These are phyloP conservation scores for Oryzias melastigma DNA, from an alignment of 2,113 vertebrate species.

Conservation along the genomic window DNA sequence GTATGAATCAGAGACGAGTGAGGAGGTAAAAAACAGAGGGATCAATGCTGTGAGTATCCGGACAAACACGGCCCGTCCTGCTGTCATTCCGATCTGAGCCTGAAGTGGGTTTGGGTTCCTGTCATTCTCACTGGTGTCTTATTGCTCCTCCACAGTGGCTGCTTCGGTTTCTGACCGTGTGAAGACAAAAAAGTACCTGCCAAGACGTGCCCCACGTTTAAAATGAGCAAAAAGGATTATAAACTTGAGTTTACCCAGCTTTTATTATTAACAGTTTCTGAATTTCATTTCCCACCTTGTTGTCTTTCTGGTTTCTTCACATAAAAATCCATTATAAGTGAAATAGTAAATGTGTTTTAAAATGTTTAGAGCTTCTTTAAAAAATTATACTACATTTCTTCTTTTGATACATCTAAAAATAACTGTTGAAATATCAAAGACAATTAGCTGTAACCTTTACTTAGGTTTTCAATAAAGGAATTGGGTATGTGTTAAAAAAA, in stretches of 20 bases:
- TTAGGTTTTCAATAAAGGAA: too few relatives aligned
- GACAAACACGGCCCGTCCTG: neutral
- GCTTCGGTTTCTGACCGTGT: slow-evolving; percentile 70
- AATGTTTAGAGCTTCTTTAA: neutral
- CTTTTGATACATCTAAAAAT: neutral
- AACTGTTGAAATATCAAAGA: too few relatives aligned
- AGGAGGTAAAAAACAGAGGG: slow-evolving; percentile 74
- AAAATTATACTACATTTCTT: neutral
- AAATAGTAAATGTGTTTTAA: neutral
- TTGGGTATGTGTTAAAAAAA: too few relatives aligned
- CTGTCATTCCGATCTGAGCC: neutral
- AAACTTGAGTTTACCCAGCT: too few relatives aligned
- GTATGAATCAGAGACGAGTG: slow-evolving; percentile 71
- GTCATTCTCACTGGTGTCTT: slow-evolving; percentile 11
- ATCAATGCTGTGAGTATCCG: slow-evolving; percentile 75
- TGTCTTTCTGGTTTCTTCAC: too few relatives aligned
- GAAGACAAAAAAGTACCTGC: slow-evolving; percentile 25
- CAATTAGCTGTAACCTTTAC: too few relatives aligned
- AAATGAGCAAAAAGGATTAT: neutral
- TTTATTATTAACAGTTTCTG: too few relatives aligned
- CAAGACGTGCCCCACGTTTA: neutral
- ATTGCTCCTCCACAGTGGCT: slow-evolving; percentile 69
- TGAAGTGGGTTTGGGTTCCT: neutral
- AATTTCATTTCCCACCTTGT: too few relatives aligned
- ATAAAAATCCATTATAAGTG: too few relatives aligned